These are phyloP conservation scores for Rhinella marina DNA, from an alignment of 2,797 vertebrate species.

Conservation along the genomic window DNA sequence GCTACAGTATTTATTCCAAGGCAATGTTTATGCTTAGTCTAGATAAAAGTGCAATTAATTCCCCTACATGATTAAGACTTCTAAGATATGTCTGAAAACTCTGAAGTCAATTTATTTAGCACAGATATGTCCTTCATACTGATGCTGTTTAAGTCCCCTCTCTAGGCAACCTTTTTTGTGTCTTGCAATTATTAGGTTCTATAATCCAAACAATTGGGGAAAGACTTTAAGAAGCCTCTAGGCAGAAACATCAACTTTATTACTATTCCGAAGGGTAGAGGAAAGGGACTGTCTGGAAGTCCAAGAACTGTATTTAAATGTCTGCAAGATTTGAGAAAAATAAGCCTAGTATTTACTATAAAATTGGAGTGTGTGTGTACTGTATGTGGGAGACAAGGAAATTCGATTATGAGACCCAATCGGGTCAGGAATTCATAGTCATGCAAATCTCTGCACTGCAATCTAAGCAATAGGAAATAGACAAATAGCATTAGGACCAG, in stretches of 20 bases:
- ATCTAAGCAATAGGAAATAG: not conserved
- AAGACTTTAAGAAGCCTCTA: constrained; percentile 28
- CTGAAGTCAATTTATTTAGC: constrained; percentile 24
- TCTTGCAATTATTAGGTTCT: constrained; percentile 20
- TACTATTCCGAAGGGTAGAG: constrained; percentile 19
- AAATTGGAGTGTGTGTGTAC: not conserved
- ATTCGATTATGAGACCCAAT: not conserved
- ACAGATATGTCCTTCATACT: constrained; percentile 8
- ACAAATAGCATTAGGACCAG: no score
- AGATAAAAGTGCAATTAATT: constrained; percentile 30
- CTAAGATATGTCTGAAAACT: not conserved
- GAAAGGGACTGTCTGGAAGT: constrained; percentile 12
- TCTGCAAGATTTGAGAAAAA: not conserved
- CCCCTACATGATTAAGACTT: constrained; percentile 17
- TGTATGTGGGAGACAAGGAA: not conserved
- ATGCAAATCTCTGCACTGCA: not conserved
- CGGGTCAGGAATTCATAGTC: not conserved
- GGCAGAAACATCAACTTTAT: constrained; percentile 12
- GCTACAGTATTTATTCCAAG: constrained; percentile 14
- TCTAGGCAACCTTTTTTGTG: constrained; percentile 18
- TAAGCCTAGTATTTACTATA: not conserved
- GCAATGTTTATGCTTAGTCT: not conserved
- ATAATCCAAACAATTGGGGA: constrained; percentile 19
- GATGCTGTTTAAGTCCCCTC: not conserved
- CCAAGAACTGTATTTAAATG: not conserved